Conservation (phyloP, 2,797 vertebrate genomes). For the Acanthurus tractus region DNA sequence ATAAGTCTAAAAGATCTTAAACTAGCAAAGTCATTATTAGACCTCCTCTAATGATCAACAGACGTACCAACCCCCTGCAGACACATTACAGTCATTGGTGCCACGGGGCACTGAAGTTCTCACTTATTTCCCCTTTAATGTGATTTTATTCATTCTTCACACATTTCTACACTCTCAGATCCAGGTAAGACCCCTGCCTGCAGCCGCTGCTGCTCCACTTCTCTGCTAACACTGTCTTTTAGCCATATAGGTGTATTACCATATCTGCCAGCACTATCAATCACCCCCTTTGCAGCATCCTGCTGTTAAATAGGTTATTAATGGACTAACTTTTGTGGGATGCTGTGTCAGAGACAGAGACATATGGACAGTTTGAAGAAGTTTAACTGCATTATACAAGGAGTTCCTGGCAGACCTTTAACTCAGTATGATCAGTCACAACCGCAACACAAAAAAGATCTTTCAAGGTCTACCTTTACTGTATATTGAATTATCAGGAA, state of each 20-base stretch:
- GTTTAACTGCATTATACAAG: constrained; percentile 23
- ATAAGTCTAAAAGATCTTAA: constrained; percentile 10
- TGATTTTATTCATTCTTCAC: constrained; percentile 34
- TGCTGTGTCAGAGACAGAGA: constrained; percentile 62
- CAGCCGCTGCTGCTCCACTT: constrained; percentile 62
- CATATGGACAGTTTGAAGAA: constrained; percentile 49
- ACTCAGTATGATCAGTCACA: constrained; percentile 26
- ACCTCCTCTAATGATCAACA: constrained; percentile 38
- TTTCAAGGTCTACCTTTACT: background rate
- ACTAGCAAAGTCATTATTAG: constrained; percentile 32
- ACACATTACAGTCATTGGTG: constrained; percentile 25
- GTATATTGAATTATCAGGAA: constrained; percentile 10
- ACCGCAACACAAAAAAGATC: constrained; percentile 6
- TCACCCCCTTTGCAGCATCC: constrained; percentile 63
- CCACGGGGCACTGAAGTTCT: constrained; percentile 11
- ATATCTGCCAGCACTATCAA: constrained; percentile 69
- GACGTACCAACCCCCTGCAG: constrained; percentile 3
- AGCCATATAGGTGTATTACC: constrained; percentile 63
- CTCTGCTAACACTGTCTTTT: constrained; percentile 44
- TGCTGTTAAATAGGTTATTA: constrained; percentile 76
- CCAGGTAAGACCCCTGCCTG: constrained; percentile 53
- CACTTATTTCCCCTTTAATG: constrained; percentile 35
- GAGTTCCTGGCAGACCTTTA: constrained; percentile 19
- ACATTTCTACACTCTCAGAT: constrained; percentile 34
- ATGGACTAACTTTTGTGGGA: constrained; percentile 69